These are phyloP conservation scores for Leptinotarsa haldemani DNA, from an alignment of 2,888 invertebrate species.

Conservation along the genomic window DNA sequence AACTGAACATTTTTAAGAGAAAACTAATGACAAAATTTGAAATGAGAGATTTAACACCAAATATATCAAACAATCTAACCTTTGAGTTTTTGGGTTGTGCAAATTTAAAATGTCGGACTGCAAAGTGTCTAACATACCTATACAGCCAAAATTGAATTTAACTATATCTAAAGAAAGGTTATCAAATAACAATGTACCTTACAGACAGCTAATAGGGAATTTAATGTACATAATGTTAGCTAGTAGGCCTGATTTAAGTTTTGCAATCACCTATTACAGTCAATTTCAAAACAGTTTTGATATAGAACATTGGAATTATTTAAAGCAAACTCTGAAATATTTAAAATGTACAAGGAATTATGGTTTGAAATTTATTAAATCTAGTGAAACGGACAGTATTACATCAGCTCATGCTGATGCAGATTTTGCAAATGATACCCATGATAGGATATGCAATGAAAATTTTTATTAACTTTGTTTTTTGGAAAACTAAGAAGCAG, in stretches of 20 bases:
- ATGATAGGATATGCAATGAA: background rate
- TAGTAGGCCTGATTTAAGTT: conserved; percentile 43
- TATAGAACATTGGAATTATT: conserved; percentile 37
- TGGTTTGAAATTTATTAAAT: conserved; percentile 32
- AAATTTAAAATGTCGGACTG: conserved; percentile 1
- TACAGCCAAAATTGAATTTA: conserved; percentile 28
- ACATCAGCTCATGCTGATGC: conserved; percentile 16
- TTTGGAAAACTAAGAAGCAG: too few relatives aligned
- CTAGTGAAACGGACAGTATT: background rate
- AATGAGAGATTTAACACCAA: conserved; percentile 14
- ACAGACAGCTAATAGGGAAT: conserved; percentile 38
- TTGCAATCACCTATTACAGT: conserved; percentile 40
- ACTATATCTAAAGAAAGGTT: background rate
- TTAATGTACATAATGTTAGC: conserved; percentile 45
- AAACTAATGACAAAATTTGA: background rate
- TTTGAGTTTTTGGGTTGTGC: conserved; percentile 18
- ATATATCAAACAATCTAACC: background rate
- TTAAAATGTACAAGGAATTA: conserved; percentile 32
- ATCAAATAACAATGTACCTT: conserved; percentile 11
- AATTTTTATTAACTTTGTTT: background rate
- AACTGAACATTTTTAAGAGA: conserved; percentile 16
- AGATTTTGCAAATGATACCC: conserved; percentile 20
- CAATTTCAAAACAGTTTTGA: conserved; percentile 43
- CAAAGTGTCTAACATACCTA: conserved; percentile 20
- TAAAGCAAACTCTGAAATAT: conserved; percentile 31